Percentiles rank a stretch among this genome's conserved stretches.
phyloP scores from a whole-genome alignment of 2,888 invertebrate species.

The Xestoiulus laeticollis region DNA sequence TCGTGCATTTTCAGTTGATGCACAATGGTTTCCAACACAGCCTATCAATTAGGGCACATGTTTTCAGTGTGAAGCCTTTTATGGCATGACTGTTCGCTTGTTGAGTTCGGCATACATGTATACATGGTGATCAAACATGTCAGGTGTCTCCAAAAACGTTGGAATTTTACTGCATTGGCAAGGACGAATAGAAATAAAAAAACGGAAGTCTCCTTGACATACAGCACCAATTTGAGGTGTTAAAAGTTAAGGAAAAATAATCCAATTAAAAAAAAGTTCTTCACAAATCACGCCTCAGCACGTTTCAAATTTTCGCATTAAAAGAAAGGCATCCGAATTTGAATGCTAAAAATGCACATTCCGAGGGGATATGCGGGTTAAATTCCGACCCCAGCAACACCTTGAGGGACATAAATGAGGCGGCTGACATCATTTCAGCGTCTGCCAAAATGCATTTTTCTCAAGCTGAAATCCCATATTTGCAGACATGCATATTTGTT shows the following conservation, averaged over 20 bases:
- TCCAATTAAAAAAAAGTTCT: neutral
- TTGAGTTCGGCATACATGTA: too few species aligned
- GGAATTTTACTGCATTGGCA: neutral
- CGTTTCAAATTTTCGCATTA: neutral
- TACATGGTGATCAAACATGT: neutral
- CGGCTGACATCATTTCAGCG: constrained; percentile 29
- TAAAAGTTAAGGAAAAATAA: neutral
- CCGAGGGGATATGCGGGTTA: neutral
- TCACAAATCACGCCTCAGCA: neutral
- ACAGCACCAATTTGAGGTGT: neutral
- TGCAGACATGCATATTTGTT: neutral
- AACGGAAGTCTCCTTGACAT: neutral
- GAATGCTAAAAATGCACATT: neutral
- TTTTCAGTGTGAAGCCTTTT: too few species aligned
- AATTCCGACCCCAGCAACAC: constrained; percentile 24
- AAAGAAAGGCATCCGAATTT: neutral
- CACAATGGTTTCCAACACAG: too few species aligned
- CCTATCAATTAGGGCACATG: too few species aligned
- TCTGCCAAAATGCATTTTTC: constrained; percentile 18
- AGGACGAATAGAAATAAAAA: neutral
- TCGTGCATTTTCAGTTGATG: too few species aligned
- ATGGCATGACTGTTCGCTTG: too few species aligned
- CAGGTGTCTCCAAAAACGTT: neutral
- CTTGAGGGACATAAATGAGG: constrained; percentile 8
- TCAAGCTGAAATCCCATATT: neutral